A percentile compares a stretch with the other conserved stretches of the same genome.
Conservation (phyloP, 2,797 vertebrate species). For the Potorous gilbertii region DNA sequence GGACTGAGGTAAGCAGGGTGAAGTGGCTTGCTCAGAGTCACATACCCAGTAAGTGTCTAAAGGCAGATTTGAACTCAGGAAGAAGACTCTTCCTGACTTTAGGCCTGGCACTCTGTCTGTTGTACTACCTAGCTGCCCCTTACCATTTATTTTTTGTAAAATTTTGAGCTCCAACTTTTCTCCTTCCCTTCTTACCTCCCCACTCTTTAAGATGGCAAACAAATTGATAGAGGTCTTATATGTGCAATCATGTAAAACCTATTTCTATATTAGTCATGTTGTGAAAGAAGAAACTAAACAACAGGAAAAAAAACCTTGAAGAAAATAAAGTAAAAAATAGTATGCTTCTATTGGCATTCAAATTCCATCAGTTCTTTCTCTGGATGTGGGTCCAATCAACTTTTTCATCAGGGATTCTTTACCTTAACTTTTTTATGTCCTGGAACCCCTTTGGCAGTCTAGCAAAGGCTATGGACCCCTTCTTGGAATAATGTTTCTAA, state of each 20-base stretch:
- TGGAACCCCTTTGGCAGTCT: neutral
- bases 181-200: neutral
- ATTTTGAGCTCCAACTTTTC: neutral
- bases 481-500: neutral
- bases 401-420: neutral
- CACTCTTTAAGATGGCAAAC: neutral
- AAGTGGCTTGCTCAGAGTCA: neutral
- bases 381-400: neutral
- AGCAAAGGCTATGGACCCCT: neutral
- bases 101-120: neutral
- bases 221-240: neutral
- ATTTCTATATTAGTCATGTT: neutral
- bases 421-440: neutral
- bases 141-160: neutral
- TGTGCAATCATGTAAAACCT: neutral
- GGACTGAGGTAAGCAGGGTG: neutral
- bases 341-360: neutral
- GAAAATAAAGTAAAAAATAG: neutral
- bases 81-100: neutral
- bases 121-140: neutral
- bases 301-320: neutral
- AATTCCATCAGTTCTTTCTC: neutral
- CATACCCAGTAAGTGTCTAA: neutral
- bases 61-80: neutral
- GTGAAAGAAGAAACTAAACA: neutral